Evolutionary conservation across 2,797 vertebrate genomes (phyloP), one percentile per base, ranked within the genome.

Genomic region (Setipinna tenuifilis): DNA sequence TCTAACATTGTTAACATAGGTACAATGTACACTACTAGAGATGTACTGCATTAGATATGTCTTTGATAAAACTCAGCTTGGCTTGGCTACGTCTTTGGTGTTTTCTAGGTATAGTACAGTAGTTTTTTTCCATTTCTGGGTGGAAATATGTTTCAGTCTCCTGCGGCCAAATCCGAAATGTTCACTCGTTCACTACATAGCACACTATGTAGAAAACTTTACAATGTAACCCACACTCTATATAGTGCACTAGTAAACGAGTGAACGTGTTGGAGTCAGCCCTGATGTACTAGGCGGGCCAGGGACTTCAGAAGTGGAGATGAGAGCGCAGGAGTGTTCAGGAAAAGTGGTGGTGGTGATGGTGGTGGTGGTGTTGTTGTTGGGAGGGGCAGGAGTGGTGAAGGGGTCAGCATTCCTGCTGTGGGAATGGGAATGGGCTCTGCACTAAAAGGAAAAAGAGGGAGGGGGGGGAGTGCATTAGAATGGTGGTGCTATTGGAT

Each of bases 401-500:
- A 75, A 62, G 58, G 85, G 86, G 80, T 83, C 57, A 86, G 65
- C 44, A 9, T 84, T 89, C 86, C 85, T 81, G 62, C 84, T 90
- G 85, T 89, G 86, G 88, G 90, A 90, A 90, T 86, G 50, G 65
- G 87, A 88, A 90, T 90, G 23, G 23, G 11, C 31, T 71, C 12
- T 10, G 12, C 28, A 71, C 65, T 19, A 31, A 5, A 25, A 78
- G 71, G 71, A 41, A 41, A 41, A 41, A 78, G 25, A 21, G 71
- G 35, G 71, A 17, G 68, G 28, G 68, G 31, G 5, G 68, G 61
- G 23, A n/a, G 7, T n/a, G 58, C 17, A 59, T 3, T 21, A 59
- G 17, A 59, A 25, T 25, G 23, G 61, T 25, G 61, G n/a, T 62
- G 61, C 61, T 62, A 23, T 31, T 71, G 65, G 25, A 71, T 31